Evolutionary conservation across 2,888 invertebrate genomes (phyloP), one percentile per base, ranked within the genome.

Genomic region (Lasioglossum villosulum): DNA sequence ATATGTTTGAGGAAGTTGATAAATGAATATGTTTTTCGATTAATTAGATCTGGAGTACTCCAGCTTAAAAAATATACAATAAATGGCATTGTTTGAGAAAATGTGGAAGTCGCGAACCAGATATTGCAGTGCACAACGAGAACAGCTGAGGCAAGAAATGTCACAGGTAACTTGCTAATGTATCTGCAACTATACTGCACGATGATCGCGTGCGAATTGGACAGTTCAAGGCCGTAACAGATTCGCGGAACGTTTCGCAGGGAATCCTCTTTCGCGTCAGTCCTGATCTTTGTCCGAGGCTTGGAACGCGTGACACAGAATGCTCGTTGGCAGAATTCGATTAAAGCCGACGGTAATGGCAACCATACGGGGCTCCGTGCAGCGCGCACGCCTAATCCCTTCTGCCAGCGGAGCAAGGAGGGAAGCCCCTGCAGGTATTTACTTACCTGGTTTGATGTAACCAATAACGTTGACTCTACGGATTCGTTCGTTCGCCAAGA

Each of bases 401-500:
- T 73, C 48, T 74, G 75, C 23, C 52, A 90, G 74, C 75, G 80
- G 80, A 76, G 59, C 88, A 82, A 85, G 82, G 82, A 80, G 72
- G 87, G 85, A 90, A 90, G 85, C 89, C 88, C 81, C 73, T 72
- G 14, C 82, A 70, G 84, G 82, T 86, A 86, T 88, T 82, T 84
- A 86, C 84, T 84, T 86, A 82, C 75, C 80, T 63, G 63, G 70
- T 75, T 78, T 78, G 78, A 88, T 86, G 86, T 82, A 88, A 89
- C 86, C 84, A 78, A 86, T 88, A 84, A 88, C 77, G 84, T 86
- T 86, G 75, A 78, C 77, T 88, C 75, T 86, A 88, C 45, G 84
- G 86, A 88, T 84, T 88, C 86, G 84, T 88, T 88, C 82, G 63
- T 52, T 63, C 75, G 56, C 14, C 34, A 34, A 48, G 45, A 45